Base-by-base conservation (phyloP, 2,888 invertebrate genomes). In the Ophonus ardosiacus region DNA sequence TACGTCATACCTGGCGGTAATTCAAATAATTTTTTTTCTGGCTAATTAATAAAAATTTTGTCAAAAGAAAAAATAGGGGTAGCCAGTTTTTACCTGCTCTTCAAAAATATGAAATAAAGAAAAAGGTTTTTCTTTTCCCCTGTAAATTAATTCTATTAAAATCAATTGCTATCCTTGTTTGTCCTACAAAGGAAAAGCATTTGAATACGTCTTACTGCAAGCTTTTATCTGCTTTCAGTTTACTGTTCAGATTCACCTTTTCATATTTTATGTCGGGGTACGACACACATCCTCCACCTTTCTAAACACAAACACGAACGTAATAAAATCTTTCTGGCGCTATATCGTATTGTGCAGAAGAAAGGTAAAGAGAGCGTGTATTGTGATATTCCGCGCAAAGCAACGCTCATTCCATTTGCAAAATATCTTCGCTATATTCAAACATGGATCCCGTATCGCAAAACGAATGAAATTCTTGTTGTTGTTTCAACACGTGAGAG, bases 381-480 rank as follows among this genome's bases (percentile, higher is more conserved):
- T 74, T 51, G 74, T 74, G 51, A 43, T 74, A 17, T 74, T 21
- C 43, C 51, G 6, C 0, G 15, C 21, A 82, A 82, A 71, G 59
- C 56, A 82, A 24, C 82, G 38, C 71, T 68, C 68, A 82, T 82
- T 82, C 71, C 82, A 57, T 71, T 82, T 82, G 65, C 71, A 71
- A 82, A 82, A 71, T 65, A 82, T 82, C 71, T 71, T 56, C 24
- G 57, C 82, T 71, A 82, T 84, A 84, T 76, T 76, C 83, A 61
- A 59, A 56, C 82, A 24, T 76, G 43, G 40, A 84, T 74, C 76
- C 83, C 76, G 76, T 84, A 84, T 84, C 61, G 65, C 74, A 76
- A 76, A 84, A 76, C 83, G 76, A 76, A 76, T 61, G 59, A 83
- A 38, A 83, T 18, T 57, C 38, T 74, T 83, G 83, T 74, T 83